These are phyloP conservation scores for Timandra comae DNA, from an alignment of 2,888 invertebrate genomes.

Conservation along the genomic window DNA sequence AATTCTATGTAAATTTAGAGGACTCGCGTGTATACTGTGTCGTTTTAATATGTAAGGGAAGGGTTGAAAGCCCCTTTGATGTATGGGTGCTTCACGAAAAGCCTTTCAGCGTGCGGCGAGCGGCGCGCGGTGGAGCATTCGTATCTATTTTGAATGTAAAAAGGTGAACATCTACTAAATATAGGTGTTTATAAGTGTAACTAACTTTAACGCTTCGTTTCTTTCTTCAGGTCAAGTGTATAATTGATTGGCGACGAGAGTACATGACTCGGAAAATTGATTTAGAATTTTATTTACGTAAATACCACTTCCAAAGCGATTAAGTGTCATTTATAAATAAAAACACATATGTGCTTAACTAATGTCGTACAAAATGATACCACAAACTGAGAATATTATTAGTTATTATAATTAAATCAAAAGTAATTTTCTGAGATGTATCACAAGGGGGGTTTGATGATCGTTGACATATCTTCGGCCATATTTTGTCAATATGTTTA, in stretches of 20 bases:
- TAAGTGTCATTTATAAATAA: too few relatives aligned
- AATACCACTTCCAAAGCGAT: too few relatives aligned
- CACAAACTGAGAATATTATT: too few relatives aligned
- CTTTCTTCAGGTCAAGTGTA: too few relatives aligned
- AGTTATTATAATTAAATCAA: too few relatives aligned
- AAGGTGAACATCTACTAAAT: conserved; percentile 8
- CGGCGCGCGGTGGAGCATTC: conserved; percentile 19
- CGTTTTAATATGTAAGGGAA: conserved; percentile 25
- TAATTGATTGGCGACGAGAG: conserved; percentile 14
- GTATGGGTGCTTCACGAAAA: conserved; percentile 32
- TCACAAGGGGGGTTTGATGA: too few relatives aligned
- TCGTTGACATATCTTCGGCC: too few relatives aligned
- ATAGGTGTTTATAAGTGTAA: not conserved
- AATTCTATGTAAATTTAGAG: conserved; percentile 14
- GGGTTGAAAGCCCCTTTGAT: conserved; percentile 36
- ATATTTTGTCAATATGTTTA: too few relatives aligned
- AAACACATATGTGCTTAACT: too few relatives aligned
- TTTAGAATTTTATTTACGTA: too few relatives aligned
- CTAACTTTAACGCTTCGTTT: not conserved
- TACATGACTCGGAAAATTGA: not conserved
- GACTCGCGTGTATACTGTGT: conserved; percentile 14
- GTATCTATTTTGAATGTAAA: conserved; percentile 28
- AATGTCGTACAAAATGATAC: too few relatives aligned
- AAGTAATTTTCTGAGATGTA: too few relatives aligned
- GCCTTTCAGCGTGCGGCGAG: conserved; percentile 28